A percentile compares a stretch with the other conserved stretches of the same genome.
Conservation (phyloP, 2,113 vertebrate genomes). For the Manacus vitellinus region DNA sequence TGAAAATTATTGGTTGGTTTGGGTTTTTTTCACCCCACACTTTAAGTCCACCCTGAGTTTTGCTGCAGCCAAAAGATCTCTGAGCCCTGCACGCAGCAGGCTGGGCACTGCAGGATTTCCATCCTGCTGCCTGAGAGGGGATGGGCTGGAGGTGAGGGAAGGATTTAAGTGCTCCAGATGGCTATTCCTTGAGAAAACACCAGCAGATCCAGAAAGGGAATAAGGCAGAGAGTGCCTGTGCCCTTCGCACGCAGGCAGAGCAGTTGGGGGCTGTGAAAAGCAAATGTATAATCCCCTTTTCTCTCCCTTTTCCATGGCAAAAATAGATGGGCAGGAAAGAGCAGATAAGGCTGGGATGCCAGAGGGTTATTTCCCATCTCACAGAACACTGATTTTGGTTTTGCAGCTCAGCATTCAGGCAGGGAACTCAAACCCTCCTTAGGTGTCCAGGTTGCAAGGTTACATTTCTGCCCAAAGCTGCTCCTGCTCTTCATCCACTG, state of each 20-base stretch:
- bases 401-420: background rate
- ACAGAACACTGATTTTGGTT: accelerated
- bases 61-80: background rate
- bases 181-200: background rate
- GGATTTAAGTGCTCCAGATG: background rate
- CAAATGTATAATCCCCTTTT: accelerated
- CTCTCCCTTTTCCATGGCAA: background rate
- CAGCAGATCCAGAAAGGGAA: background rate
- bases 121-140: accelerated
- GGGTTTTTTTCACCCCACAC: too few species aligned
- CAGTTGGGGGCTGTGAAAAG: background rate
- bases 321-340: background rate
- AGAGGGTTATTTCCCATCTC: background rate
- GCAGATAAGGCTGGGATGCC: background rate
- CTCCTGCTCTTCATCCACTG: background rate
- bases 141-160: background rate
- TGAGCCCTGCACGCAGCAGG: accelerated
- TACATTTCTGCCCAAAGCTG: background rate
- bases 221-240: background rate
- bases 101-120: background rate
- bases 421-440: accelerated
- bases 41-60: accelerated
- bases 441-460: accelerated
- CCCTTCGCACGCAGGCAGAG: accelerated
- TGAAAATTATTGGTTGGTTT: accelerated